Percentiles rank a stretch among this genome's conserved stretches.
Evolutionary conservation across 2,888 invertebrate species (phyloP).

Genomic region (Orthosia gracilis): DNA sequence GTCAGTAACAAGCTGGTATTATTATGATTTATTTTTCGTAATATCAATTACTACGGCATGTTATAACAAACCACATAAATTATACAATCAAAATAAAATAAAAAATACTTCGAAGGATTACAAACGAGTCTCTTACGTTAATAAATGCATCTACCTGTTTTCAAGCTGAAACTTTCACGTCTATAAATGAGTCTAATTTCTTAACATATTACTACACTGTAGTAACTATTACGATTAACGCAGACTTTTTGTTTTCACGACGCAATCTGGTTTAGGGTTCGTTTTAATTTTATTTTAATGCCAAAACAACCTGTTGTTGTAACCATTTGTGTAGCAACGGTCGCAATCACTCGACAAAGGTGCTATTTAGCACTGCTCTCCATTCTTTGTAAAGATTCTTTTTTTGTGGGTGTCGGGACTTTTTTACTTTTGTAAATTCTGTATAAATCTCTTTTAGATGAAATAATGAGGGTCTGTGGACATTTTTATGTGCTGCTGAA

Average conservation of each 20-base stretch:
- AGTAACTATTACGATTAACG: constrained; percentile 26
- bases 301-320: constrained; percentile 53
- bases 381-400: constrained; percentile 34
- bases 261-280: constrained; percentile 57
- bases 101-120: neutral
- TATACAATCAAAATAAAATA: neutral
- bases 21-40: too few species aligned
- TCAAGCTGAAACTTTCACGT: constrained; percentile 5
- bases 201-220: constrained; percentile 34
- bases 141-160: constrained; percentile 18
- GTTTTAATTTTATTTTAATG: constrained; percentile 56
- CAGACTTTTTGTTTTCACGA: constrained; percentile 26
- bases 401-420: constrained; percentile 32
- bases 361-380: constrained; percentile 27
- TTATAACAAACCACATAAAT: neutral
- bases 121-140: constrained; percentile 3
- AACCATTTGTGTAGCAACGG: constrained; percentile 45
- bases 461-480: constrained; percentile 20
- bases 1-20: too few species aligned
- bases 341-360: constrained; percentile 35
- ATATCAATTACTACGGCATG: neutral
- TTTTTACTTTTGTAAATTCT: constrained; percentile 27
- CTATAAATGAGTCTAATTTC: constrained; percentile 29
- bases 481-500: neutral
- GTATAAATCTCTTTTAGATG: constrained; percentile 27